A percentile compares a stretch with the other conserved stretches of the same genome.
Evolutionary conservation across 2,113 vertebrate genomes (phyloP).

Genomic region (Apodemus sylvaticus): DNA sequence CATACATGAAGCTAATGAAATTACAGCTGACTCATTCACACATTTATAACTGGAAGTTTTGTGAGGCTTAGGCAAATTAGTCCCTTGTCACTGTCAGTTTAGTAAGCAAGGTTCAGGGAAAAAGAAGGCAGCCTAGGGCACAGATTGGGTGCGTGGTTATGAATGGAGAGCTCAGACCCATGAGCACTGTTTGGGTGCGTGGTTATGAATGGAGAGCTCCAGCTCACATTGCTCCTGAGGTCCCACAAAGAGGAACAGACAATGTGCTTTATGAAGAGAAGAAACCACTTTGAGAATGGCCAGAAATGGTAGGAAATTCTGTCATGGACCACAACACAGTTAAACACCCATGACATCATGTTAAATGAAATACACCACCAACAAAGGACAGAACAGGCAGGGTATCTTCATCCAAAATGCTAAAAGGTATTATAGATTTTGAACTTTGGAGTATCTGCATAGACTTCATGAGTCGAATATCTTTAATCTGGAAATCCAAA

Average conservation of each 20-base stretch:
- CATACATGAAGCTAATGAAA: too few relatives aligned
- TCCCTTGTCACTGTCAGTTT: not conserved
- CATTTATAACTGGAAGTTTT: not conserved
- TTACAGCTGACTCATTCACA: not conserved
- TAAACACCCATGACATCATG: not conserved
- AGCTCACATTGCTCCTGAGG: fast-evolving
- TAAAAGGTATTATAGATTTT: not conserved
- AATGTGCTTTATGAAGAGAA: not conserved
- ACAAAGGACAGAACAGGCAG: not conserved
- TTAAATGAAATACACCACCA: not conserved
- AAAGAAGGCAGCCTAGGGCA: not conserved
- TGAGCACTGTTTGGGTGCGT: not conserved
- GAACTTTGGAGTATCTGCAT: not conserved
- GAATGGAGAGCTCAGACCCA: not conserved
- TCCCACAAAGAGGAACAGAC: not conserved
- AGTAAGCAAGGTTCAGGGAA: not conserved
- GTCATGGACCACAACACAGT: not conserved
- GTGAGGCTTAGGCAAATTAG: not conserved
- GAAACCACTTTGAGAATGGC: not conserved
- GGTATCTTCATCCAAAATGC: not conserved
- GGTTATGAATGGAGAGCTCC: not conserved
- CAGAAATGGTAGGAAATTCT: not conserved
- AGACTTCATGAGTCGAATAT: not conserved
- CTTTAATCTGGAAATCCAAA: not conserved
- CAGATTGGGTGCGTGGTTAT: not conserved